Evolutionary conservation across 2,888 invertebrate species (phyloP).

Genomic region (Mellilla xanthometata): DNA sequence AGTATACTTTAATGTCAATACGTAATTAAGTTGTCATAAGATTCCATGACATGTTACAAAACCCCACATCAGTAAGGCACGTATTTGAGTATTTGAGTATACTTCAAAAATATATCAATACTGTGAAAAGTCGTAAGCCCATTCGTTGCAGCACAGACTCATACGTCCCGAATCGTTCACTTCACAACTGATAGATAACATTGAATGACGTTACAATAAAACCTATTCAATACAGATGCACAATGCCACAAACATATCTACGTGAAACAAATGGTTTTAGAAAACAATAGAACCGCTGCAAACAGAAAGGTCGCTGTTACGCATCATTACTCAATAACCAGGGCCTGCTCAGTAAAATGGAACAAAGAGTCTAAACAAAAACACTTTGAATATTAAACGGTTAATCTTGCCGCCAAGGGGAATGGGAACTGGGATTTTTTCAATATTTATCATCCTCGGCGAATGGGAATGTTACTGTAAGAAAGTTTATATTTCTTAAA

Average conservation of each 20-base stretch:
- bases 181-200: slow-evolving; percentile 4
- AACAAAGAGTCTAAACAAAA: slow-evolving; percentile 30
- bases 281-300: slow-evolving; percentile 50
- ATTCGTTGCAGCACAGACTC: too few species aligned
- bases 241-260: slow-evolving; percentile 31
- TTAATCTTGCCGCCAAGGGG: slow-evolving; percentile 10
- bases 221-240: slow-evolving; percentile 20
- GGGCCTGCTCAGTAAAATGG: slow-evolving; percentile 40
- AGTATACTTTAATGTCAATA: too few species aligned
- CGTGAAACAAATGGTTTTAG: slow-evolving; percentile 39
- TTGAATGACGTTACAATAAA: slow-evolving; percentile 9
- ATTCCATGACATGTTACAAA: too few species aligned
- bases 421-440: slow-evolving; percentile 3
- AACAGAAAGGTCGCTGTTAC: slow-evolving; percentile 60
- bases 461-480: neutral
- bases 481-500: neutral
- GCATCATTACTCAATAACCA: slow-evolving; percentile 58
- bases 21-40: too few species aligned
- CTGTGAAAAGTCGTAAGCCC: too few species aligned
- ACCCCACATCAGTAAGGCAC: too few species aligned
- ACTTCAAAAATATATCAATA: too few species aligned
- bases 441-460: slow-evolving; percentile 1
- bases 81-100: too few species aligned
- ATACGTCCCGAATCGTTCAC: neutral
- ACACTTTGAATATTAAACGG: slow-evolving; percentile 22